phyloP scores from a whole-genome alignment of 92 coral and sea anemone genomes.

The Bergia sp. region DNA sequence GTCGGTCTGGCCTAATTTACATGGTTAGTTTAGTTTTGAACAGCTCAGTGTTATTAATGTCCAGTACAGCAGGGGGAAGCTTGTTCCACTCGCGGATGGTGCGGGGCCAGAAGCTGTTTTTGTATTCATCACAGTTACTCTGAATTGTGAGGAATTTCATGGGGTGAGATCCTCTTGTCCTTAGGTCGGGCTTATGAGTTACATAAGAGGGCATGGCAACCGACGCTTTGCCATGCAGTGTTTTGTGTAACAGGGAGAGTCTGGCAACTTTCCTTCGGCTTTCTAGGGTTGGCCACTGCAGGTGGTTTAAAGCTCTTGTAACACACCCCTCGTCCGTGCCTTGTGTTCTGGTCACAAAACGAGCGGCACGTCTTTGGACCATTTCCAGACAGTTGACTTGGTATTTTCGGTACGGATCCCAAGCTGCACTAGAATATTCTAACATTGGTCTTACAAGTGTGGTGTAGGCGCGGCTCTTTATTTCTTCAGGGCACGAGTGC shows the following conservation, averaged over 20 bases:
- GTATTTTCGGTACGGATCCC: too few species aligned
- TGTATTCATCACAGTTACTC: not conserved
- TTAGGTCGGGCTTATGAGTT: not conserved
- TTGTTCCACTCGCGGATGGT: too few species aligned
- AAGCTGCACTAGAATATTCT: constrained; percentile 37
- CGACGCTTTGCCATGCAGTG: constrained; percentile 19
- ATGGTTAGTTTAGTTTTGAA: not conserved
- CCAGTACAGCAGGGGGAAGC: not conserved
- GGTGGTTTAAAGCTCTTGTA: constrained; percentile 39
- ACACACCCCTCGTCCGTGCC: constrained; percentile 44
- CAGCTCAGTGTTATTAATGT: not conserved
- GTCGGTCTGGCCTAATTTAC: not conserved
- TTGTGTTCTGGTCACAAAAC: constrained; percentile 44
- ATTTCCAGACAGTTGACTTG: too few species aligned
- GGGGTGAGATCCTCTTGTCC: not conserved
- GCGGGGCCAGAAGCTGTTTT: not conserved
- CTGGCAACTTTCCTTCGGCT: constrained; percentile 48
- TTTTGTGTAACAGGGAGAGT: constrained; percentile 46
- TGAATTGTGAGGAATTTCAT: too few species aligned
- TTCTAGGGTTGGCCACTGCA: constrained; percentile 48
- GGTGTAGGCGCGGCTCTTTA: too few species aligned
- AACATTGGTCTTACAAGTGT: too few species aligned
- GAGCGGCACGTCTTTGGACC: constrained; percentile 44
- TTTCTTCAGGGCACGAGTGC: too few species aligned
- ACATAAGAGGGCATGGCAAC: too few species aligned